These are phyloP conservation scores for Phocoena phocoena DNA, from an alignment of 2,113 vertebrate genomes.

Conservation along the genomic window DNA sequence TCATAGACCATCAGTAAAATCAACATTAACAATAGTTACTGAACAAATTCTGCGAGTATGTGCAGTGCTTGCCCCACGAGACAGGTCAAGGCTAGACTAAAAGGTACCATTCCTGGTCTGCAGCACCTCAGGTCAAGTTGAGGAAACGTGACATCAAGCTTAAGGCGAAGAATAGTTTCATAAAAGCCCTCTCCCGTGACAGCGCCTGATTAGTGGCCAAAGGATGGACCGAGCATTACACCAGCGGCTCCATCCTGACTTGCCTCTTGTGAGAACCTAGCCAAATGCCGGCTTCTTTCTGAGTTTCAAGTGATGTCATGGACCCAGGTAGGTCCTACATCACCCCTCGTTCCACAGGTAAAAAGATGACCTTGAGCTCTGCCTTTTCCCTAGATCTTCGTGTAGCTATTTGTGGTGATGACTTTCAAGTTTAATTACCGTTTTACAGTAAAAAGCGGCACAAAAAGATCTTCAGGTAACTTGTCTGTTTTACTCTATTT, in stretches of 20 bases:
- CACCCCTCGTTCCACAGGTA: not conserved
- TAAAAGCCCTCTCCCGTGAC: accelerated
- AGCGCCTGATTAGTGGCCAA: not conserved
- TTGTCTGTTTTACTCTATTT: not conserved
- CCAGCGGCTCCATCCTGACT: not conserved
- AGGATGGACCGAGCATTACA: not conserved
- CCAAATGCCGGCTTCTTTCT: not conserved
- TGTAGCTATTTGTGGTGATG: no score
- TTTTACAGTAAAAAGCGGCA: not conserved
- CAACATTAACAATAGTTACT: accelerated
- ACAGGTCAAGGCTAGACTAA: not conserved
- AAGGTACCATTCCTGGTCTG: not conserved
- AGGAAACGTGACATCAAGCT: no score
- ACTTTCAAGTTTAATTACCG: not conserved
- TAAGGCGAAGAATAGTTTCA: accelerated
- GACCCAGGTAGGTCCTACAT: accelerated
- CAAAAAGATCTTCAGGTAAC: not conserved
- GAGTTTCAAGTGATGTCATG: not conserved
- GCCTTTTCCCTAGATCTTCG: no score
- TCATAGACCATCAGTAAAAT: not conserved
- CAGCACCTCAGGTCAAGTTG: not conserved
- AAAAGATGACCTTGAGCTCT: not conserved
- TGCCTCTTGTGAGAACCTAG: not conserved
- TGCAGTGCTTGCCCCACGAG: accelerated
- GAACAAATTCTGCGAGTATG: not conserved